Evolutionary conservation across 2,797 vertebrate genomes (phyloP).

Genomic region (Varecia variegata): DNA sequence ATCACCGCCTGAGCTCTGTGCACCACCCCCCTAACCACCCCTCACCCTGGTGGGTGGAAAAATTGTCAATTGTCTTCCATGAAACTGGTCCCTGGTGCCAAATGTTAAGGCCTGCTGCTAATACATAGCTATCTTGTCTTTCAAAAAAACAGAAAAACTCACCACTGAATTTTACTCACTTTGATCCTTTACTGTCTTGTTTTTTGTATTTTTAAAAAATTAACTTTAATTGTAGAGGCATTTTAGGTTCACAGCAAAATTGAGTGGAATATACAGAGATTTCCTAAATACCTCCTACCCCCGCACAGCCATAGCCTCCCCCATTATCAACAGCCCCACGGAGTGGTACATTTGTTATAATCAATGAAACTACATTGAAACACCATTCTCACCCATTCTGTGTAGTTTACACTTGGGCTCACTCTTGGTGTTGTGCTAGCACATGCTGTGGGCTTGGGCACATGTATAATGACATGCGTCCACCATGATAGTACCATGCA

Average conservation of each 20-base stretch:
- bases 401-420: not conserved
- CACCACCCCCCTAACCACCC: too few relatives aligned
- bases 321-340: accelerated
- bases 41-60: too few relatives aligned
- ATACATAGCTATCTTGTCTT: not conserved
- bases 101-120: too few relatives aligned
- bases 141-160: not conserved
- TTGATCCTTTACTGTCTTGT: not conserved
- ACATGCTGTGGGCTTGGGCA: not conserved
- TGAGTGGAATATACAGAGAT: not conserved
- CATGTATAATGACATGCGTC: accelerated
- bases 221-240: not conserved
- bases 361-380: not conserved
- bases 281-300: not conserved
- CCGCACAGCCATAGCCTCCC: not conserved
- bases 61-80: too few relatives aligned
- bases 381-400: too few relatives aligned
- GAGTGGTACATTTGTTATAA: not conserved
- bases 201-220: not conserved
- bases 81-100: too few relatives aligned
- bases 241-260: not conserved
- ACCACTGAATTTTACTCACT: not conserved
- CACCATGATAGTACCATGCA: accelerated
- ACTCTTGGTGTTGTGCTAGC: not conserved
- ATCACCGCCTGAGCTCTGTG: too few relatives aligned